Evolutionary conservation across 2,888 invertebrate genomes (phyloP), one percentile per base, ranked within the genome.

Genomic region (Thelaira solivaga): DNA sequence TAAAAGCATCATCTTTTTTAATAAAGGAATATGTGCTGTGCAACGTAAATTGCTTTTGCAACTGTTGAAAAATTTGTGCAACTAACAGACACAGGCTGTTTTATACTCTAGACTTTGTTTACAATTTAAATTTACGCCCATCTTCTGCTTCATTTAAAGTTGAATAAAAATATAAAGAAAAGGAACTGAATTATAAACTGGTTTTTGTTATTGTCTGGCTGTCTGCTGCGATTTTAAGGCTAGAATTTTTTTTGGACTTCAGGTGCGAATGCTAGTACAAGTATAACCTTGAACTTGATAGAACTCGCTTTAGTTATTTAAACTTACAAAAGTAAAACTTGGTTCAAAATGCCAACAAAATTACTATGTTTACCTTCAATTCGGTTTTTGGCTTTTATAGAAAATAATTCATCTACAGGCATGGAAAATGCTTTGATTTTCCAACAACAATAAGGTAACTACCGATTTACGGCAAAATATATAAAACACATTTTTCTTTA

Each of bases 261-360:
- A n/a, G n/a, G n/a, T n/a, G n/a, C n/a, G n/a, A n/a, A n/a, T n/a
- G n/a, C n/a, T n/a, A 16, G 4, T 13, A 6, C 11, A 10, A 20
- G 29, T 29, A 31, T 8, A 41, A 49, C 69, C 61, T 71, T 71
- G 69, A 71, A 71, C 59, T 61, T 71, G 49, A 1, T 41, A 20
- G 24, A 51, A 24, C 20, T 36, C 22, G 16, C 45, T n/a, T 2
- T 55, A 11, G 7, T 34, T 22, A 1, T 53, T n/a, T n/a, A n/a
- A n/a, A n/a, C n/a, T n/a, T n/a, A n/a, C n/a, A n/a, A n/a, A n/a
- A n/a, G n/a, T n/a, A n/a, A n/a, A n/a, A n/a, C n/a, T n/a, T n/a
- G n/a, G n/a, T n/a, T n/a, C n/a, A n/a, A n/a, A n/a, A n/a, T n/a
- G n/a, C n/a, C n/a, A n/a, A n/a, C n/a, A n/a, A n/a, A n/a, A n/a